Evolutionary conservation across 2,797 vertebrate genomes (phyloP).

Genomic region (Steatocranus sp.): DNA sequence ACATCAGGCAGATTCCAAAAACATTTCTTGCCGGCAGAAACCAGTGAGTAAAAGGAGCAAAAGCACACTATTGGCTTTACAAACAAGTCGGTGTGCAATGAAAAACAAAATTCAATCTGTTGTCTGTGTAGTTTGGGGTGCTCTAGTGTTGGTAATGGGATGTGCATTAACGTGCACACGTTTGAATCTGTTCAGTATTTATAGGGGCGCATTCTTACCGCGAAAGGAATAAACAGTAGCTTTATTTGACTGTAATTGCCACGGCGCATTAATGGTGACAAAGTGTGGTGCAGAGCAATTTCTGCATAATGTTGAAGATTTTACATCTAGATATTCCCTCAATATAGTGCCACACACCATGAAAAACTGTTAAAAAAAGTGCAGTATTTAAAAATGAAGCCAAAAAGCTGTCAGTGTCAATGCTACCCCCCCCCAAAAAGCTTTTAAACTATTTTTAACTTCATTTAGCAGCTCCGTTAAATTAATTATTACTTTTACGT

Average conservation of each 20-base stretch:
- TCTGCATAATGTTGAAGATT: background rate
- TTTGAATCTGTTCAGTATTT: background rate
- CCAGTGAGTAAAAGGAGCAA: slow-evolving; percentile 14
- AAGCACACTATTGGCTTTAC: slow-evolving; percentile 6
- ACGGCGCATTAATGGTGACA: slow-evolving; percentile 7
- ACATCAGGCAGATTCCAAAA: slow-evolving; percentile 19
- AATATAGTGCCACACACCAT: background rate
- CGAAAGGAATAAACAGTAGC: background rate
- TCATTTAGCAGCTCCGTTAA: slow-evolving; percentile 1
- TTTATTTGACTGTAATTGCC: background rate
- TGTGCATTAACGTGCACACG: background rate
- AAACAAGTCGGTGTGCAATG: slow-evolving; percentile 14
- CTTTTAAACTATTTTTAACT: slow-evolving; percentile 1
- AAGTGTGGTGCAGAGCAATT: background rate
- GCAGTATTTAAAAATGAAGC: background rate
- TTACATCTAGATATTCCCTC: background rate
- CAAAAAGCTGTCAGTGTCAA: background rate
- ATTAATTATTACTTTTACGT: slow-evolving; percentile 25
- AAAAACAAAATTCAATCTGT: slow-evolving; percentile 5
- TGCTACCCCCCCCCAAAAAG: background rate
- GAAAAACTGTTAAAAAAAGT: background rate
- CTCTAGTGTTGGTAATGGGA: slow-evolving; percentile 3
- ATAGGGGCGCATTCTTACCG: background rate
- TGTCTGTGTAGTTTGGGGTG: background rate
- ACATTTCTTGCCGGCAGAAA: slow-evolving; percentile 7